A percentile compares a stretch with the other conserved stretches of the same genome.
Conservation (phyloP, 2,888 invertebrate species). For the Eudemis profundana region DNA sequence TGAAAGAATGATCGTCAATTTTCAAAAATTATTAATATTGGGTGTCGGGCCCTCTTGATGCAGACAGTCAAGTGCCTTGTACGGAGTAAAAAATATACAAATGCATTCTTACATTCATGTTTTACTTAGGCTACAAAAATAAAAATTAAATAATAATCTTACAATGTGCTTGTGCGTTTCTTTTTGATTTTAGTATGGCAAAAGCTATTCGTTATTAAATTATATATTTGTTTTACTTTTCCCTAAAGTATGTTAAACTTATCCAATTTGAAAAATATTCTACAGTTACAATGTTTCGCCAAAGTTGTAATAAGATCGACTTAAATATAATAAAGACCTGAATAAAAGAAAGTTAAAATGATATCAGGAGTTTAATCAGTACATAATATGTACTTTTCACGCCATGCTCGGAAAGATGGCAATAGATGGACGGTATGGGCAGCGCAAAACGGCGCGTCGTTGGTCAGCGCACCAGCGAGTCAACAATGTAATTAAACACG, state of each 20-base stretch:
- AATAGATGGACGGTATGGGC: too few species aligned
- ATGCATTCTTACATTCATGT: constrained; percentile 49
- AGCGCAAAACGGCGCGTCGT: too few species aligned
- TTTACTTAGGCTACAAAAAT: constrained; percentile 28
- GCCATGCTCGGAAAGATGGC: too few species aligned
- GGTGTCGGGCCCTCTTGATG: not conserved
- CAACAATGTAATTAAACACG: too few species aligned
- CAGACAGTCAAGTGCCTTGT: constrained; percentile 8
- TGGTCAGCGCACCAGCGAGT: too few species aligned
- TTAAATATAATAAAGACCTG: not conserved
- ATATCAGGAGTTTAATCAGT: not conserved
- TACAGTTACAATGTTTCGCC: constrained; percentile 4
- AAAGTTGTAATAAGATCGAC: not conserved
- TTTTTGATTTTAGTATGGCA: constrained; percentile 29
- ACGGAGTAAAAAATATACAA: constrained; percentile 49
- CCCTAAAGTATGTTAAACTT: not conserved
- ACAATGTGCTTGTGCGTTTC: constrained; percentile 21
- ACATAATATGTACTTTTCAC: too few species aligned
- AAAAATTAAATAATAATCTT: constrained; percentile 52
- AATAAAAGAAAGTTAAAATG: not conserved
- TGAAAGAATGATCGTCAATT: too few species aligned
- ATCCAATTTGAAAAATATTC: not conserved
- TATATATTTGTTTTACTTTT: not conserved
- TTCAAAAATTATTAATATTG: not conserved
- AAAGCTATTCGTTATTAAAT: not conserved